Evolutionary conservation across 2,888 invertebrate species (phyloP).

Genomic region (Lithosia quadra): DNA sequence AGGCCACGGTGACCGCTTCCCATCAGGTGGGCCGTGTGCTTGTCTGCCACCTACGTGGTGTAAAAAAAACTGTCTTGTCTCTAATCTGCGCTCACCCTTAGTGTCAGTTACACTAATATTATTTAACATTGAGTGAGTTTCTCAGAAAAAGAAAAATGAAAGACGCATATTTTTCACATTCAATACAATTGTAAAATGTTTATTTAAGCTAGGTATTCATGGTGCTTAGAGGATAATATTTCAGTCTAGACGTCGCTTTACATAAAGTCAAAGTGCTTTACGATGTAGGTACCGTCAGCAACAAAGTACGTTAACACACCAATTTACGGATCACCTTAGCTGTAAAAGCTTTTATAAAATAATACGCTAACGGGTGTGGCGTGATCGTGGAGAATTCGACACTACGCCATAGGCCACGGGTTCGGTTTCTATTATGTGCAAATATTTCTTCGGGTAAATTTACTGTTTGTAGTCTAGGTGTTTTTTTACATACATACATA

Average conservation of each 20-base stretch:
- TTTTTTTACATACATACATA: no score
- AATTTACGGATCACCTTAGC: background rate
- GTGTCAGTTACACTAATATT: background rate
- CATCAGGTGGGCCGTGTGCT: no score
- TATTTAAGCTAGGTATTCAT: background rate
- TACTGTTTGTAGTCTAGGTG: no score
- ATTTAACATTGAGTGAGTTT: background rate
- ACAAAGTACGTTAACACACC: background rate
- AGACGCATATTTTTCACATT: background rate
- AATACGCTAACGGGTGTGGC: background rate
- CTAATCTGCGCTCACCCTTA: no score
- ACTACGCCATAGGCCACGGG: background rate
- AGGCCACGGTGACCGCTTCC: no score
- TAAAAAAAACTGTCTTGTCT: no score
- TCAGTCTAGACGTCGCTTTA: background rate
- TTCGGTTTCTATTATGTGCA: no score
- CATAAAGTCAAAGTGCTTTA: background rate
- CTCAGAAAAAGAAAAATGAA: background rate
- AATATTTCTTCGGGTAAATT: no score
- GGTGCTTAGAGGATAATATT: background rate
- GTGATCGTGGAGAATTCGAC: background rate
- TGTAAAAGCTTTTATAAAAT: conserved; percentile 1
- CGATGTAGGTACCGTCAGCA: background rate
- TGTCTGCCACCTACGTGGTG: no score
- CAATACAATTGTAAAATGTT: conserved; percentile 2